Evolutionary conservation across 2,113 vertebrate species (phyloP).

Genomic region (Scalopus aquaticus): DNA sequence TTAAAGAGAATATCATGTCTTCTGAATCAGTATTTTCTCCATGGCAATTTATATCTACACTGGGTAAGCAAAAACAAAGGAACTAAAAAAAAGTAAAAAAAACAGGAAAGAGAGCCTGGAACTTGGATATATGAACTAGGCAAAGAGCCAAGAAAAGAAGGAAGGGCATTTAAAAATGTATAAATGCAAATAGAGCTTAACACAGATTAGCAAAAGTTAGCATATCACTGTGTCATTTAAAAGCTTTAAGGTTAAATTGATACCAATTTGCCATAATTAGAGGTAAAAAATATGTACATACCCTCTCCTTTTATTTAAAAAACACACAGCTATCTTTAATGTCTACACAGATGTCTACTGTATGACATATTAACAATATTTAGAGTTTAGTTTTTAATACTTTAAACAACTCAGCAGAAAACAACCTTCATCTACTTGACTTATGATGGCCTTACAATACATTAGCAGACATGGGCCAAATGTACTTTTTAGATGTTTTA

Average conservation of each 20-base stretch:
- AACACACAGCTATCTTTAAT: neutral
- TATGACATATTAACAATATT: slow-evolving; percentile 5
- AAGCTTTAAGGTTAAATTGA: neutral
- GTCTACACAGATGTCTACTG: neutral
- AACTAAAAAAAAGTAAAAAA: neutral
- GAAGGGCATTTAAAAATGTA: neutral
- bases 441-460: neutral
- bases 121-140: neutral
- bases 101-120: neutral
- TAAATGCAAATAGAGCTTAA: neutral
- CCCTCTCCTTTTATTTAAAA: neutral
- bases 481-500: neutral
- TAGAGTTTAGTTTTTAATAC: neutral
- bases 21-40: slow-evolving; percentile 21
- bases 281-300: neutral
- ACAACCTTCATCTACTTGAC: neutral
- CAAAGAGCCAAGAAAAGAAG: neutral
- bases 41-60: slow-evolving; percentile 4
- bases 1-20: neutral
- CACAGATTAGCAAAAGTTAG: neutral
- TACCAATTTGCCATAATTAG: neutral
- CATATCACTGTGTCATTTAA: neutral
- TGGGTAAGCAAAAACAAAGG: neutral
- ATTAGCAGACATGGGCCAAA: neutral
- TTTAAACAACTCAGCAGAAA: slow-evolving; percentile 29